Evolutionary conservation across 1,140 invertebrate genomes (phyloP).

Genomic region (Phymastichus coffea): DNA sequence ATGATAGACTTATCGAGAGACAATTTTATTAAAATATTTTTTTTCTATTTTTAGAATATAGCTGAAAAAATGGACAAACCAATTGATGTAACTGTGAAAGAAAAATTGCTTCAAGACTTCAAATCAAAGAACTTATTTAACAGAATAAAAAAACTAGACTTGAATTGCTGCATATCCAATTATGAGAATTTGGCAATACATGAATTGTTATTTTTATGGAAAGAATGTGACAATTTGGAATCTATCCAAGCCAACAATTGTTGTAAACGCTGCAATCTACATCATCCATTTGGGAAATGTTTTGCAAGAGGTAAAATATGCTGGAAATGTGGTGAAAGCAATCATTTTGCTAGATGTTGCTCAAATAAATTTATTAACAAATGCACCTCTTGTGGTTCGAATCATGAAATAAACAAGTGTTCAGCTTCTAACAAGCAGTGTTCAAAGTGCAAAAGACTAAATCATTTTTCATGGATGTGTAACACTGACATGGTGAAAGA

Average conservation of each 20-base stretch:
- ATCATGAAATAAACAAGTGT: neutral
- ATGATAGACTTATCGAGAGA: neutral
- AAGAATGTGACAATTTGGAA: neutral
- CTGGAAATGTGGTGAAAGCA: neutral
- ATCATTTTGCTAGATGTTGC: slow-evolving; percentile 4
- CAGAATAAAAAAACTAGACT: neutral
- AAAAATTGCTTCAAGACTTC: slow-evolving; percentile 8
- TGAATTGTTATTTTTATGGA: neutral
- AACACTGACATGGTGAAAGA: too few relatives aligned
- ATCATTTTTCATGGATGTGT: neutral
- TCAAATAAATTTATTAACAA: neutral
- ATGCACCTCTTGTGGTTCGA: neutral
- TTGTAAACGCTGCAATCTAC: neutral
- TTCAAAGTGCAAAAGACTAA: neutral
- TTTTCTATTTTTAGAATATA: neutral
- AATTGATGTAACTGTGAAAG: neutral
- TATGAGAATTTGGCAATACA: neutral
- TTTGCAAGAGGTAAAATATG: neutral
- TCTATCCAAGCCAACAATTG: neutral
- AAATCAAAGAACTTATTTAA: neutral
- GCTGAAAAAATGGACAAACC: neutral
- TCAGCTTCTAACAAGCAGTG: neutral
- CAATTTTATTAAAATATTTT: neutral
- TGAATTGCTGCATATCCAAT: neutral
- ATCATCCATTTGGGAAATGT: neutral